Evolutionary conservation across 30 jellyfish, hydroid and myxozoan species (phyloP).

Genomic region (Hydractinia symbiolongicarpus): DNA sequence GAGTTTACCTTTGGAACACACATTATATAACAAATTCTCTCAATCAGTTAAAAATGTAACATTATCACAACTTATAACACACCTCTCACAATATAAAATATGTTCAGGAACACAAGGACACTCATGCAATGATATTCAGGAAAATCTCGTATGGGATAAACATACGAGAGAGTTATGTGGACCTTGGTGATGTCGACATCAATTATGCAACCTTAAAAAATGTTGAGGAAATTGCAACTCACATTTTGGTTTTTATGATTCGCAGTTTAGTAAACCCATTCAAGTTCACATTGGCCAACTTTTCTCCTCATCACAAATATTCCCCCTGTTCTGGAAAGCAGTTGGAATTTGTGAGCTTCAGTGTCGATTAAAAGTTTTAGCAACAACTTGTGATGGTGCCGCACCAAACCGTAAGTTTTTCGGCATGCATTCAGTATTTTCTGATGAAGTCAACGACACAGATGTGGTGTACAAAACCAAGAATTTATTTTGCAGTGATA

Average conservation of each 20-base stretch:
- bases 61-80: no score
- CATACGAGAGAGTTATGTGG: conserved; percentile 50
- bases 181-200: conserved; percentile 37
- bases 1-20: no score
- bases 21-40: no score
- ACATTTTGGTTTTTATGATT: conserved; percentile 45
- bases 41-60: no score
- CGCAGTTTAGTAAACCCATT: conserved; percentile 51
- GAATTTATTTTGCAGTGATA: conserved; percentile 9
- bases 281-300: conserved; percentile 43
- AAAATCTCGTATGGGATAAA: conserved; percentile 62
- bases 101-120: no score
- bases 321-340: conserved; percentile 59
- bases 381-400: conserved; percentile 57
- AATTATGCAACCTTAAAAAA: conserved; percentile 37
- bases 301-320: conserved; percentile 34
- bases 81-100: no score
- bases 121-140: no score
- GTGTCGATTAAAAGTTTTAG: conserved; percentile 17
- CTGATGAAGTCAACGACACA: neutral
- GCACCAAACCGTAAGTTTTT: conserved; percentile 46
- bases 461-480: conserved; percentile 10
- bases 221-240: conserved; percentile 44
- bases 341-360: conserved; percentile 30
- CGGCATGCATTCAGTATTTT: conserved; percentile 1